phyloP scores from a whole-genome alignment of 2,888 invertebrate species.

The Aproaerema taeniolella region DNA sequence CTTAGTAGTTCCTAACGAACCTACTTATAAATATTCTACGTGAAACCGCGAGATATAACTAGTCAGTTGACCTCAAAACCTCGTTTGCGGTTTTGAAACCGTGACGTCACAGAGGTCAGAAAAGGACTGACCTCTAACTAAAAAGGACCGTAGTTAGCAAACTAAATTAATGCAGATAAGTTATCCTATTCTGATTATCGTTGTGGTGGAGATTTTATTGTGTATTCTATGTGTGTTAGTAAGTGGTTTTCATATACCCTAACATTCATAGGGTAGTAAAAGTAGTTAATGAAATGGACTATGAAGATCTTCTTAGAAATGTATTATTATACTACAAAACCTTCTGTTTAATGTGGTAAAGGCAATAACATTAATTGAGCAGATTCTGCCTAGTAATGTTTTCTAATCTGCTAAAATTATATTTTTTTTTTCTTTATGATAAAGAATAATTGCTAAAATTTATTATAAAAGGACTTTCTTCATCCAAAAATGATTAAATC shows the following conservation, averaged over 20 bases:
- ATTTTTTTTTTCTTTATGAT: too few species aligned
- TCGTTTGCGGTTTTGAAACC: slow-evolving; percentile 1
- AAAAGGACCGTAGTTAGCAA: not conserved
- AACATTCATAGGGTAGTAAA: not conserved
- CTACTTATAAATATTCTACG: not conserved
- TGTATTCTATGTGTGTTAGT: not conserved
- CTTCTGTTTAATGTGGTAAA: too few species aligned
- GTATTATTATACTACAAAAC: not conserved
- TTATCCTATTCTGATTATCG: not conserved
- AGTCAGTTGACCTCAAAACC: slow-evolving; percentile 1
- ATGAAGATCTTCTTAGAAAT: not conserved
- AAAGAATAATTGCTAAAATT: too few species aligned
- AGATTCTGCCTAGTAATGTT: too few species aligned
- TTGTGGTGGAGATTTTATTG: not conserved
- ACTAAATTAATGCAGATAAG: not conserved
- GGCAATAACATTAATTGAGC: too few species aligned
- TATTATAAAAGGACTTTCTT: not conserved
- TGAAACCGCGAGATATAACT: not conserved
- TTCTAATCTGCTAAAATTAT: too few species aligned
- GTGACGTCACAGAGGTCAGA: slow-evolving; percentile 4
- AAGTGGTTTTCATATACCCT: not conserved
- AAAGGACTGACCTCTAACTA: not conserved
- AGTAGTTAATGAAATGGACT: not conserved
- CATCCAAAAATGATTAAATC: not conserved
- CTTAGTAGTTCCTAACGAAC: too few species aligned